Percentiles rank a stretch among this genome's conserved stretches.
Evolutionary conservation across 2,888 invertebrate species (phyloP).

Genomic region (Gibbula magus): DNA sequence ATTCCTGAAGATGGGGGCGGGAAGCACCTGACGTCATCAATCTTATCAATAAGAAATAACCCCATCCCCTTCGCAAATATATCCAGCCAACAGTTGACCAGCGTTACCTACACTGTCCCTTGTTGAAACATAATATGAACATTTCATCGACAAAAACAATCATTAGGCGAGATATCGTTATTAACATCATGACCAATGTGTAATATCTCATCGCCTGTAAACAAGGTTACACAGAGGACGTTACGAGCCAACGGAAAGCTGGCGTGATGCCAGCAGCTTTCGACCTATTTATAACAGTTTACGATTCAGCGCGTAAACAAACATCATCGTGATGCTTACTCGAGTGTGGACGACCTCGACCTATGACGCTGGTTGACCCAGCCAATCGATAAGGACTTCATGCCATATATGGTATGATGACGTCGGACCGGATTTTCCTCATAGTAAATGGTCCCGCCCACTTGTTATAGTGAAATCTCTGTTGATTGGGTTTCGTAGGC

Average conservation of each 20-base stretch:
- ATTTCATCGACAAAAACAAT: no score
- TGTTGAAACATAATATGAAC: no score
- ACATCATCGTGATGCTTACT: background rate
- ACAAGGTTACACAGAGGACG: background rate
- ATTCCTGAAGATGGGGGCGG: no score
- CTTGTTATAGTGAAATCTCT: background rate
- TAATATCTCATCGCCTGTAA: background rate
- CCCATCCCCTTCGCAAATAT: no score
- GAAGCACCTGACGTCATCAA: no score
- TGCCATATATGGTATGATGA: background rate
- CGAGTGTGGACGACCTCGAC: slow-evolving; percentile 5
- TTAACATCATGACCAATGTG: background rate
- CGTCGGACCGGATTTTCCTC: slow-evolving; percentile 8
- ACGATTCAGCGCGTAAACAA: slow-evolving; percentile 10
- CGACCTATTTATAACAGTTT: background rate
- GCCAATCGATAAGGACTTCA: background rate
- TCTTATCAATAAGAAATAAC: no score
- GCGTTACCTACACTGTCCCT: no score
- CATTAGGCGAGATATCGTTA: no score
- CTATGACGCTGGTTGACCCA: background rate
- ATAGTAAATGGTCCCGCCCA: background rate
- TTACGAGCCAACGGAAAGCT: background rate
- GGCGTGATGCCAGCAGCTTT: background rate
- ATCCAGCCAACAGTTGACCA: no score
- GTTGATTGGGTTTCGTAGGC: no score